A percentile compares a stretch with the other conserved stretches of the same genome.
Conservation (phyloP, 2,888 invertebrate genomes). For the Drosophila demipolita region DNA sequence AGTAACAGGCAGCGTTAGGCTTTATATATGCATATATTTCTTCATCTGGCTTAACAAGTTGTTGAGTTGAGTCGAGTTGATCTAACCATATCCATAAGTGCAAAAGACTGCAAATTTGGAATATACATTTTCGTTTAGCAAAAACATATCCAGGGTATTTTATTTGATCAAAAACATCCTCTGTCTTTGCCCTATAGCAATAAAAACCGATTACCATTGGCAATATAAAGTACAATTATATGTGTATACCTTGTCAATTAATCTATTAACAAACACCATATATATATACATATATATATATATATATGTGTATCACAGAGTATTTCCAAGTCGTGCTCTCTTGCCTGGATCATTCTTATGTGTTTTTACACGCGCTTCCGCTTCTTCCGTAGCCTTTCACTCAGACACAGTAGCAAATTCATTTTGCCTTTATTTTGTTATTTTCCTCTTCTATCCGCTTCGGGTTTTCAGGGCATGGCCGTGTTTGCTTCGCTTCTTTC, state of each 20-base stretch:
- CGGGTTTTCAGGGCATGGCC: slow-evolving; percentile 28
- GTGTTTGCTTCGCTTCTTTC: slow-evolving; percentile 42
- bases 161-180: neutral
- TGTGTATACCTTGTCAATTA: neutral
- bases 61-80: too few species aligned
- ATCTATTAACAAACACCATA: too few species aligned
- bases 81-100: neutral
- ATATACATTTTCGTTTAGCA: neutral
- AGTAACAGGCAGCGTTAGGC: neutral
- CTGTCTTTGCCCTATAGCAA: too few species aligned
- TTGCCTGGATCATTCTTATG: neutral
- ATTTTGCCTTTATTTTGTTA: neutral
- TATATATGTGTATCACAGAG: neutral
- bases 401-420: neutral
- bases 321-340: neutral
- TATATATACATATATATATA: neutral
- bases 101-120: too few species aligned
- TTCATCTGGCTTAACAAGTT: neutral
- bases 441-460: neutral
- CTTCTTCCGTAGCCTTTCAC: slow-evolving; percentile 28
- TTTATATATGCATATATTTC: neutral
- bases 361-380: slow-evolving; percentile 20
- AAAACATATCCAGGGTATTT: neutral
- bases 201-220: neutral
- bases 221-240: neutral